Evolutionary conservation across 2,888 invertebrate genomes (phyloP).

Genomic region (Eustalomyia histrio): DNA sequence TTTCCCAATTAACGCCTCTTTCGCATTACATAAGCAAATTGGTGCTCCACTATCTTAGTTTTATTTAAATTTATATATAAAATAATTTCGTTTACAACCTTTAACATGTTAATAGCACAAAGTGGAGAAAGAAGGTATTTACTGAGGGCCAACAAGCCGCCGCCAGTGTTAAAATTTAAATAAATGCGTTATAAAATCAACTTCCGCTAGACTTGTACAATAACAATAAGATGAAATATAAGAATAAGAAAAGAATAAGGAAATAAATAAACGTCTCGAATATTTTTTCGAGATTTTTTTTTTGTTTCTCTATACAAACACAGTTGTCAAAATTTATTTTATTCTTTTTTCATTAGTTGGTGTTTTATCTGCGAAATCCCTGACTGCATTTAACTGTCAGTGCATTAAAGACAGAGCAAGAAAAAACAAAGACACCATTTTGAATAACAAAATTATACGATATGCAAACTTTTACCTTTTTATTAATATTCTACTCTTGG

Average conservation of each 20-base stretch:
- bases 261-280: conserved; percentile 78
- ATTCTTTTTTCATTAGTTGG: conserved; percentile 23
- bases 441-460: conserved; percentile 78
- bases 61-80: background rate
- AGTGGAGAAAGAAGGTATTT: conserved; percentile 32
- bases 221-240: conserved; percentile 71
- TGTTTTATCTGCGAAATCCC: conserved; percentile 49
- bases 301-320: conserved; percentile 41
- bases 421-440: conserved; percentile 71
- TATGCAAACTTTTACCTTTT: conserved; percentile 64
- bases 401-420: conserved; percentile 61
- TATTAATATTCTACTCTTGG: background rate
- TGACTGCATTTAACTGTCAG: conserved; percentile 68
- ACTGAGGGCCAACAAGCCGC: conserved; percentile 59
- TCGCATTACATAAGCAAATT: no score
- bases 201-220: conserved; percentile 66
- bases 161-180: conserved; percentile 66
- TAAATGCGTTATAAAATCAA: conserved; percentile 71
- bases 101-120: background rate
- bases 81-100: background rate
- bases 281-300: conserved; percentile 54
- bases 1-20: no score
- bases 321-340: conserved; percentile 57
- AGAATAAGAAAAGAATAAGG: conserved; percentile 72
- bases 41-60: no score